Evolutionary conservation across 1,140 invertebrate genomes (phyloP).

Genomic region (Campoletis sonorensis): DNA sequence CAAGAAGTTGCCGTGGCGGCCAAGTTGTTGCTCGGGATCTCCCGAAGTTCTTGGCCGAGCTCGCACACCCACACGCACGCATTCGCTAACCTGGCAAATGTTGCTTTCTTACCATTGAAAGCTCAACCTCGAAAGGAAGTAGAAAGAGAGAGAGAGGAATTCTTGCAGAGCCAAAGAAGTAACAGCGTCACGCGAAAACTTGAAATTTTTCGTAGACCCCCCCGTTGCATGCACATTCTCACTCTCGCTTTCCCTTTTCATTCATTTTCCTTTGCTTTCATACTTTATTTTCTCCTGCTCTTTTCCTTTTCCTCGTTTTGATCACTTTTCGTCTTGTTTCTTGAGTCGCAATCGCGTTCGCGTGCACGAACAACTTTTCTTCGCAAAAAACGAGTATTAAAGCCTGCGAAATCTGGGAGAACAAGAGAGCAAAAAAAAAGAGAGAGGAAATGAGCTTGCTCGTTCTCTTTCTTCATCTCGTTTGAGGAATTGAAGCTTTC

Average conservation of each 20-base stretch:
- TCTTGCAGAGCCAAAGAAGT: background rate
- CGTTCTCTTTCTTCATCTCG: background rate
- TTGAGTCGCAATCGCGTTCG: slow-evolving; percentile 1
- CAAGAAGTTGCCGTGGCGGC: background rate
- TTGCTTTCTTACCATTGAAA: slow-evolving; percentile 20
- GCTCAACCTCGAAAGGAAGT: background rate
- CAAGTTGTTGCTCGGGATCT: slow-evolving; percentile 14
- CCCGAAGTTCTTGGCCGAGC: background rate
- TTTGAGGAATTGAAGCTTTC: slow-evolving; percentile 39
- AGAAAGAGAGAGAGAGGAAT: background rate
- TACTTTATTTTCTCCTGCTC: no score
- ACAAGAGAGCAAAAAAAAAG: background rate
- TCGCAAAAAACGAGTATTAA: background rate
- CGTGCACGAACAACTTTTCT: slow-evolving; percentile 23
- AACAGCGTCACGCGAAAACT: slow-evolving; percentile 34
- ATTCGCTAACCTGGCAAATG: slow-evolving; percentile 1
- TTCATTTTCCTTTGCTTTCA: background rate
- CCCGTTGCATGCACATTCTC: slow-evolving; percentile 1
- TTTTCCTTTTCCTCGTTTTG: background rate
- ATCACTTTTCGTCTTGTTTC: slow-evolving; percentile 16
- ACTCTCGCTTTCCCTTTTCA: background rate
- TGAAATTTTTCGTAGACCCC: slow-evolving; percentile 31
- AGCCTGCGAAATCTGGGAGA: background rate
- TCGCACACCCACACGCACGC: background rate
- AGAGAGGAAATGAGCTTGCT: background rate